Conservation (phyloP, 2,113 vertebrate genomes). For the Penelope pileata region DNA sequence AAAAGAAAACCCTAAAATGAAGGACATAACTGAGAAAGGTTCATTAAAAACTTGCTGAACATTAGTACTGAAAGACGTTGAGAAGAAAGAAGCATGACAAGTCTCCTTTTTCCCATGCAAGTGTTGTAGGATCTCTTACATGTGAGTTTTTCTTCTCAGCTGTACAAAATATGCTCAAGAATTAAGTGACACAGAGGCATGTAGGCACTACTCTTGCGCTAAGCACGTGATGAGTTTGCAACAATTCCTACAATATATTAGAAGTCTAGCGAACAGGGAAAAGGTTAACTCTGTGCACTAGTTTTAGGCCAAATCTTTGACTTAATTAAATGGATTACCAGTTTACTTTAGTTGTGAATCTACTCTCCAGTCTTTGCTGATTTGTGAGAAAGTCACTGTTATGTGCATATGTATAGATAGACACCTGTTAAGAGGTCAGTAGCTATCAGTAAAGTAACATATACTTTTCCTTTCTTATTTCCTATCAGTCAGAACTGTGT, state of each 20-base stretch:
- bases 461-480: background rate
- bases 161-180: background rate
- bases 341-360: background rate
- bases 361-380: background rate
- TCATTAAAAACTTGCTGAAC: conserved; percentile 34
- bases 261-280: background rate
- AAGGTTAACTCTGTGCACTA: background rate
- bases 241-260: background rate
- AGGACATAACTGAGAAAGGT: conserved; percentile 17
- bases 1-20: background rate
- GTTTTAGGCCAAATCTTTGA: background rate
- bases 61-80: background rate
- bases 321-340: background rate
- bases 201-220: background rate
- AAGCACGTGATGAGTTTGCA: background rate
- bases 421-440: background rate
- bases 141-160: background rate
- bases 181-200: background rate
- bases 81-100: background rate
- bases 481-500: background rate
- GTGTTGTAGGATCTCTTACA: background rate
- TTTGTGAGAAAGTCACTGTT: background rate
- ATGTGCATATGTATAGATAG: background rate
- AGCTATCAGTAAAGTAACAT: background rate
- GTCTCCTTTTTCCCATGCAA: background rate